phyloP scores from a whole-genome alignment of 2,888 invertebrate species.

The Geotrupes spiniger region DNA sequence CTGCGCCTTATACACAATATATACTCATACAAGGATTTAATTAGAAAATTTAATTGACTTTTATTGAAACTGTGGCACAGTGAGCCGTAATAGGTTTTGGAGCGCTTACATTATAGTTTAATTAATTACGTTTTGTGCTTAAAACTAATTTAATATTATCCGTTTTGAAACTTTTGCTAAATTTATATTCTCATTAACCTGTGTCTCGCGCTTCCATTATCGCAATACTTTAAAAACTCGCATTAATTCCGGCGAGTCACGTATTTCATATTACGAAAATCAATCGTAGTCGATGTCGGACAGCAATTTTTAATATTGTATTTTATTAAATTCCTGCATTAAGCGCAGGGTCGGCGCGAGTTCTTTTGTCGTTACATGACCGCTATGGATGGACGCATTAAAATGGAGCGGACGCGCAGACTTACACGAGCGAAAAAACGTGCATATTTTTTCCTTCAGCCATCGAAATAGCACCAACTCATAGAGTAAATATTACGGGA shows the following conservation, averaged over 20 bases:
- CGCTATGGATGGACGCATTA: background rate
- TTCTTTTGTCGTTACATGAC: slow-evolving; percentile 14
- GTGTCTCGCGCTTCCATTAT: slow-evolving; percentile 5
- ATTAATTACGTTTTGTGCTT: slow-evolving; percentile 42
- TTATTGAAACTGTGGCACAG: slow-evolving; percentile 46
- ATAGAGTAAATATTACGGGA: too few species aligned
- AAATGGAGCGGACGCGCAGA: too few species aligned
- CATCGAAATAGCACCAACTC: too few species aligned
- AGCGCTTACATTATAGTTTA: slow-evolving; percentile 44
- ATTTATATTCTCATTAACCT: slow-evolving; percentile 21
- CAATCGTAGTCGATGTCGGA: slow-evolving; percentile 19
- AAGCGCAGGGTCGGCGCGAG: too few species aligned
- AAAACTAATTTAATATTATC: slow-evolving; percentile 43
- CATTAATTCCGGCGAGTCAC: slow-evolving; percentile 24
- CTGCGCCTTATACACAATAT: slow-evolving; percentile 34
- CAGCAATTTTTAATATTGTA: slow-evolving; percentile 24
- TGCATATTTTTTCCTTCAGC: too few species aligned
- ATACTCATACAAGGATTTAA: slow-evolving; percentile 45
- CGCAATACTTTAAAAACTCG: slow-evolving; percentile 9
- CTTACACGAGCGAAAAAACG: too few species aligned
- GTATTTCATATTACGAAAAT: slow-evolving; percentile 24
- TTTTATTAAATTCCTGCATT: slow-evolving; percentile 20
- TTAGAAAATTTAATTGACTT: slow-evolving; percentile 50
- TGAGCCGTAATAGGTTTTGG: slow-evolving; percentile 43
- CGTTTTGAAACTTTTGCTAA: slow-evolving; percentile 23